These are phyloP conservation scores for Acanthosoma haemorrhoidale DNA, from an alignment of 2,888 invertebrate genomes.

Conservation along the genomic window DNA sequence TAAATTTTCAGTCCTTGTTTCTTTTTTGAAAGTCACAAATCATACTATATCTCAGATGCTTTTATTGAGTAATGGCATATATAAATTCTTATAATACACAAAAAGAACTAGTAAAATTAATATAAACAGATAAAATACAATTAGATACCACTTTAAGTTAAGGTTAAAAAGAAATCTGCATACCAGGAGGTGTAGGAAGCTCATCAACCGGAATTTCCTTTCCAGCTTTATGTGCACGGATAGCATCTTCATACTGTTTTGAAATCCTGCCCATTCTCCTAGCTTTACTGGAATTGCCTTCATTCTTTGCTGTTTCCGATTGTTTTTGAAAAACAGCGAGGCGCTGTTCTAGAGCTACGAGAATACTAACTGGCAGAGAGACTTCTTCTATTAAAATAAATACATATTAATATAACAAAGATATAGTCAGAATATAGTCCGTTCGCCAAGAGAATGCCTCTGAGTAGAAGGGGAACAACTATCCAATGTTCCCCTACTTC, in stretches of 20 bases:
- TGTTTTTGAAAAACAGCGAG: slow-evolving; percentile 71
- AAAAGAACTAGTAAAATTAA: not conserved
- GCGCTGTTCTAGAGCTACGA: slow-evolving; percentile 77
- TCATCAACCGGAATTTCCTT: slow-evolving; percentile 70
- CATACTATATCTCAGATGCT: too few species aligned
- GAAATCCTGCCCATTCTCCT: slow-evolving; percentile 84
- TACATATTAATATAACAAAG: too few species aligned
- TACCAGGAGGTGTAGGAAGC: slow-evolving; percentile 78
- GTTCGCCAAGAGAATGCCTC: too few species aligned
- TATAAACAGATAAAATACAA: not conserved
- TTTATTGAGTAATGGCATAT: too few species aligned
- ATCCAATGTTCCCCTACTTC: too few species aligned
- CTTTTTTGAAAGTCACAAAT: too few species aligned
- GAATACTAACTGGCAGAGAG: slow-evolving; percentile 48
- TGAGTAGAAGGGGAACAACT: too few species aligned
- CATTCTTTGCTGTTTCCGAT: slow-evolving; percentile 68
- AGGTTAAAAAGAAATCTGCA: not conserved
- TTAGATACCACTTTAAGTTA: too few species aligned
- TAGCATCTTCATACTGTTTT: slow-evolving; percentile 86
- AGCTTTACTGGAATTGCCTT: slow-evolving; percentile 78
- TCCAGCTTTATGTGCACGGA: slow-evolving; percentile 71
- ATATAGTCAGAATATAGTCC: too few species aligned
- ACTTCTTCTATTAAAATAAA: slow-evolving; percentile 13
- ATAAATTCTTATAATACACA: too few species aligned
- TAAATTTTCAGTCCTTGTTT: too few species aligned